phyloP scores from a whole-genome alignment of 2,797 vertebrate genomes.

The Lepus oiostolus region DNA sequence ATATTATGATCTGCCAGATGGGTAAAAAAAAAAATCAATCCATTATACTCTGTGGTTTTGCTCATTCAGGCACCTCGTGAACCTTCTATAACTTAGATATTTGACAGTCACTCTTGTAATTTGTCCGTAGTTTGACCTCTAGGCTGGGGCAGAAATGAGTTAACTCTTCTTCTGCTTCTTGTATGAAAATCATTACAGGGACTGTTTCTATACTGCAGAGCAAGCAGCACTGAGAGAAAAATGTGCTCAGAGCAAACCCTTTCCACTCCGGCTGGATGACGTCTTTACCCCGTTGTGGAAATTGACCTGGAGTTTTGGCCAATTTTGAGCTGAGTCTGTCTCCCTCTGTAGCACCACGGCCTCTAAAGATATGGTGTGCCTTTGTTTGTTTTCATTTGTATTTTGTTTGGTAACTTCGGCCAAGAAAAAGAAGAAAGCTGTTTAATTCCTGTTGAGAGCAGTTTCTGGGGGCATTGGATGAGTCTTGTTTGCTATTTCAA shows the following conservation, averaged over 20 bases:
- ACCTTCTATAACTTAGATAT: background rate
- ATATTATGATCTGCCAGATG: background rate
- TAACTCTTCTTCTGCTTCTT: background rate
- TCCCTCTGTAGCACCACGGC: background rate
- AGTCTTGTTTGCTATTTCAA: constrained; percentile 66
- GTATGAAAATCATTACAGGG: background rate
- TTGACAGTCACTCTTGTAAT: background rate
- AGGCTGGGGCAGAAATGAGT: background rate
- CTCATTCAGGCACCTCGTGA: background rate
- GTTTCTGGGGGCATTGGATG: constrained; percentile 57
- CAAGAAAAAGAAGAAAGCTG: background rate
- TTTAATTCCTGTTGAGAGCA: constrained; percentile 43
- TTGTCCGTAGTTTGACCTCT: constrained; percentile 26
- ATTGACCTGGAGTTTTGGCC: background rate
- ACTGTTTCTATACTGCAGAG: background rate
- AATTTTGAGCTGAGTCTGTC: background rate
- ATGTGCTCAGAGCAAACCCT: background rate
- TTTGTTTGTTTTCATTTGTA: background rate
- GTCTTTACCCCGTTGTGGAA: background rate
- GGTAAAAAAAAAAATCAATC: background rate
- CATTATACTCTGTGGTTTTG: background rate
- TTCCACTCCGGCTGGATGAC: too few species aligned
- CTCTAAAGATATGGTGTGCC: background rate
- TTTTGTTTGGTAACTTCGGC: constrained; percentile 65
- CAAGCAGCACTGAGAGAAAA: background rate